Conservation (phyloP, 2,888 invertebrate genomes). For the Nymphalis urticae region DNA sequence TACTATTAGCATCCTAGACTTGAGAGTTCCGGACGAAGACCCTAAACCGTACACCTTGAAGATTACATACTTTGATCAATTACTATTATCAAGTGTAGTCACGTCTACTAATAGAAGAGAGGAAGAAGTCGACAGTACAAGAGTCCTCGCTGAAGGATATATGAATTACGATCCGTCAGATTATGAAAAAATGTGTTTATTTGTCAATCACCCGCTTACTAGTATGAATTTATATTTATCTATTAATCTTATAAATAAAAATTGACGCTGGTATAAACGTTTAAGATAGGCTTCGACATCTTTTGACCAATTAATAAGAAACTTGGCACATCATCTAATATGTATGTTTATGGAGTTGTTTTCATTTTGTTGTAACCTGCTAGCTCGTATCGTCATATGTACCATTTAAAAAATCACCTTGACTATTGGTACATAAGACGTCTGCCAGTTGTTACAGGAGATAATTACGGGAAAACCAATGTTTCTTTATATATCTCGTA, state of each 20-base stretch:
- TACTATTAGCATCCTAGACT: slow-evolving; percentile 51
- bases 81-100: slow-evolving; percentile 52
- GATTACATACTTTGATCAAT: slow-evolving; percentile 59
- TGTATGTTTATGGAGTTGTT: too few species aligned
- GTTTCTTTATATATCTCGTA: too few species aligned
- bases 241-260: neutral
- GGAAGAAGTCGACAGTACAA: slow-evolving; percentile 23
- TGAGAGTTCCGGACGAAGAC: slow-evolving; percentile 53
- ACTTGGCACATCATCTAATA: too few species aligned
- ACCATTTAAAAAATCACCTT: too few species aligned
- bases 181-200: slow-evolving; percentile 67
- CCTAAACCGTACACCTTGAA: slow-evolving; percentile 49
- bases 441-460: too few species aligned
- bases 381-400: too few species aligned
- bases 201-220: slow-evolving; percentile 64
- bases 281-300: neutral
- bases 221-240: slow-evolving; percentile 46
- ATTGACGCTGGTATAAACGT: neutral
- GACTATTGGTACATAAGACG: too few species aligned
- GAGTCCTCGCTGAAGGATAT: slow-evolving; percentile 48
- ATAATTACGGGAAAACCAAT: too few species aligned
- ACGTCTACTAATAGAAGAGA: slow-evolving; percentile 50
- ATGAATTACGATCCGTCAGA: slow-evolving; percentile 69
- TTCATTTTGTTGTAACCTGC: too few species aligned
- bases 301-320: too few species aligned